Conservation (phyloP, 2,113 vertebrate genomes). For the Hydropotes inermis region DNA sequence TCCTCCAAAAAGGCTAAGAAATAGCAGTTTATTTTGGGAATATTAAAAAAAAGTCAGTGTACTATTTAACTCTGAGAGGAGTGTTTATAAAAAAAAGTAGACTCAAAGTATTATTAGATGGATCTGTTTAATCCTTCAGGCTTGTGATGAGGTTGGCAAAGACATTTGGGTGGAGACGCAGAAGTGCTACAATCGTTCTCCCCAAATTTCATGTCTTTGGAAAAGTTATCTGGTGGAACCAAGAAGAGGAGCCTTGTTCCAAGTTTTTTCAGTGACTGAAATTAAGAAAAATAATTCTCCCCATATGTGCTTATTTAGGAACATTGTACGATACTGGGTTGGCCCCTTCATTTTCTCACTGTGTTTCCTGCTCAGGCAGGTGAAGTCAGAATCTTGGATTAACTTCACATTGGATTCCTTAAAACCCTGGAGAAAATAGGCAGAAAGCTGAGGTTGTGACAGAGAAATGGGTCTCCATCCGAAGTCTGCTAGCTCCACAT, state of each 20-base stretch:
- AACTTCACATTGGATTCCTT: background rate
- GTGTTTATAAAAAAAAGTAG: background rate
- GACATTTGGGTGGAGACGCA: background rate
- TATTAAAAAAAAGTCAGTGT: conserved; percentile 57
- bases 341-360: background rate
- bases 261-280: background rate
- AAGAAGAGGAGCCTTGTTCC: background rate
- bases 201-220: background rate
- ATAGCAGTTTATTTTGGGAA: background rate
- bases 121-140: background rate
- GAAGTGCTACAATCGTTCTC: background rate
- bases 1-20: conserved; percentile 53
- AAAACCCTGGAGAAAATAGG: background rate
- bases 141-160: background rate
- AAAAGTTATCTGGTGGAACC: background rate
- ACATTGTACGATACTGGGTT: background rate
- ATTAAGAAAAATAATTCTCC: background rate
- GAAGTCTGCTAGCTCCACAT: background rate
- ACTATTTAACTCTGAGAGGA: conserved; percentile 43
- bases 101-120: background rate
- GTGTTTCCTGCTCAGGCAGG: background rate
- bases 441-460: background rate
- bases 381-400: background rate
- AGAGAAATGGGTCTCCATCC: background rate
- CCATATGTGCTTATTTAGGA: background rate